Evolutionary conservation across 2,888 invertebrate genomes (phyloP).

Genomic region (Drosophila nigricruria): DNA sequence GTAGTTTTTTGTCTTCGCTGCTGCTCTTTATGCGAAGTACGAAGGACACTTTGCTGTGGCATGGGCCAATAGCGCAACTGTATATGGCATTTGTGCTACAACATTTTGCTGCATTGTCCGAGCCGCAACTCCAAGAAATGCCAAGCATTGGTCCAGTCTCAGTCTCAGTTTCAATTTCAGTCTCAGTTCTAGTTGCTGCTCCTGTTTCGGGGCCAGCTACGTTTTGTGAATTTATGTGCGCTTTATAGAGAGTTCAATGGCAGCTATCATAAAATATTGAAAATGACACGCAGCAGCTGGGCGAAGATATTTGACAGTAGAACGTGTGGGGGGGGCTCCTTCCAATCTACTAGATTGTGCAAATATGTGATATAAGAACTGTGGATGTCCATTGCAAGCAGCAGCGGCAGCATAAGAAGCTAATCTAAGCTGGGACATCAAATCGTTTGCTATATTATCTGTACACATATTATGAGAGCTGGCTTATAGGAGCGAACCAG

Average conservation of each 20-base stretch:
- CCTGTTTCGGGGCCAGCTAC: slow-evolving; percentile 27
- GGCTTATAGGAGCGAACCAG: not conserved
- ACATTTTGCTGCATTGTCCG: slow-evolving; percentile 70
- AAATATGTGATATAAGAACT: slow-evolving; percentile 35
- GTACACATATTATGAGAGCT: slow-evolving; percentile 1
- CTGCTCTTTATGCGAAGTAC: slow-evolving; percentile 55
- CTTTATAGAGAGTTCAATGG: slow-evolving; percentile 80
- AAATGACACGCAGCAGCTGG: slow-evolving; percentile 62
- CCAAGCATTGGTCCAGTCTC: slow-evolving; percentile 29
- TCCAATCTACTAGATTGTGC: slow-evolving; percentile 19
- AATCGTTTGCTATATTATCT: not conserved
- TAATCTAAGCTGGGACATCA: slow-evolving; percentile 1
- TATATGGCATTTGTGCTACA: slow-evolving; percentile 64
- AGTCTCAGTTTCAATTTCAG: not conserved
- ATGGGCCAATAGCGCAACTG: slow-evolving; percentile 44
- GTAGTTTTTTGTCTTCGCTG: slow-evolving; percentile 75
- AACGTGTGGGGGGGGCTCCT: not conserved
- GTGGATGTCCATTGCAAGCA: not conserved
- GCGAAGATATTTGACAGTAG: not conserved
- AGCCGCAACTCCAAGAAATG: slow-evolving; percentile 56
- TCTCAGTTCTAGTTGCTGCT: slow-evolving; percentile 10
- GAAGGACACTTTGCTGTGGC: slow-evolving; percentile 19
- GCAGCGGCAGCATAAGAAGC: not conserved
- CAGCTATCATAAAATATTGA: slow-evolving; percentile 81
- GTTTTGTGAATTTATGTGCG: slow-evolving; percentile 78